Evolutionary conservation across 2,888 invertebrate genomes (phyloP), one percentile per base, ranked within the genome.

Genomic region (Hydraecia micacea): DNA sequence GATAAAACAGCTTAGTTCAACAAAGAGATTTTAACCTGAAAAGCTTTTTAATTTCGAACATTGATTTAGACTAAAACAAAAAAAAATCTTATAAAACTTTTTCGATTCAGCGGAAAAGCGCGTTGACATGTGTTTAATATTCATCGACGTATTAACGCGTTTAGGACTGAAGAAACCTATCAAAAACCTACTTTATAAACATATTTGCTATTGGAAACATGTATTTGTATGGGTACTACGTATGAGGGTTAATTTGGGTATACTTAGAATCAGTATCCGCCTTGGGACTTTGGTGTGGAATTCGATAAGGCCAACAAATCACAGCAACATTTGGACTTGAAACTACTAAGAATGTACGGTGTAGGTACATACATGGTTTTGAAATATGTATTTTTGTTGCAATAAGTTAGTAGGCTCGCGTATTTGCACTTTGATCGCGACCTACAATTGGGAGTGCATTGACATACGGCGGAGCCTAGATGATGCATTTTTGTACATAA

Each of bases 81-180:
- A 49, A 49, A 36, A 49, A 49, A 21, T 2, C 7, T 25, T 13
- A 4, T 21, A 36, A 8, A 52, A 52, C 5, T 18, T 32, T 9
- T 77, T 66, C 18, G 25, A 28, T 25, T n/a, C 5, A 21, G 21
- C 39, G 18, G 39, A 39, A 11, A 32, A 32, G 25, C 28, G 0
- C 15, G 36, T 32, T 80, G 71, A 71, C 80, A 36, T 70, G 15
- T 28, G 36, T 60, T 80, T 68, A 75, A 75, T 79, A 82, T 82
- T 84, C 75, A 84, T 80, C 0, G 62, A 65, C 52, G 21, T 13
- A 68, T 75, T 70, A 73, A 83, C 49, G 25, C 7, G 3, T 32
- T 42, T 28, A 18, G 13, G n/a, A n/a, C 9, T 28, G 21, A 62
- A 13, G 55, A 69, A 72, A 36, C 39, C 65, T 76, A 69, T 69